Evolutionary conservation across 2,888 invertebrate species (phyloP).

Genomic region (Lycophotia porphyrea): DNA sequence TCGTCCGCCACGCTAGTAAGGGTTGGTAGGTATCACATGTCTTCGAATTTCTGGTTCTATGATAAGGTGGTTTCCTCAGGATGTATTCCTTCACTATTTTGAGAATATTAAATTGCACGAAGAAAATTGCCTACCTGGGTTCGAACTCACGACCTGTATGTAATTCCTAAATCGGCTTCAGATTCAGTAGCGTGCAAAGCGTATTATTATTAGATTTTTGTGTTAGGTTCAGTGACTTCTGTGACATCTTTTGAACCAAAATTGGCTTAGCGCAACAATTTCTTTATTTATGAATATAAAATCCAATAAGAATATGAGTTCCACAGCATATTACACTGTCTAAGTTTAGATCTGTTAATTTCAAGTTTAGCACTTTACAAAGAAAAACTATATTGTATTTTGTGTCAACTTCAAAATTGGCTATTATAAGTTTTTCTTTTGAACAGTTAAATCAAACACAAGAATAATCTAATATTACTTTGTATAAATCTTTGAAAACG

Average conservation of each 20-base stretch:
- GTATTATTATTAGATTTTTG: not conserved
- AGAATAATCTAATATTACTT: constrained; percentile 31
- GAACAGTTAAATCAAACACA: constrained; percentile 33
- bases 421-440: constrained; percentile 40
- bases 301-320: not conserved
- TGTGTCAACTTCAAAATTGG: constrained; percentile 46
- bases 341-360: constrained; percentile 26
- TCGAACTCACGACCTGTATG: not conserved
- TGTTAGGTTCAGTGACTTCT: not conserved
- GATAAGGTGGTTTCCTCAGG: not conserved
- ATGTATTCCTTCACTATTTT: not conserved
- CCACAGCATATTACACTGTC: constrained; percentile 13
- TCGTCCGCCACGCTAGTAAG: not conserved
- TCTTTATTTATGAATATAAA: not conserved
- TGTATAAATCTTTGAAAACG: not conserved
- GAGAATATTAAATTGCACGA: not conserved
- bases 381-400: constrained; percentile 40
- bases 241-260: not conserved
- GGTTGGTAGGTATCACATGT: not conserved
- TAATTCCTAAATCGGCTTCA: not conserved
- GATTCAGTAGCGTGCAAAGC: not conserved
- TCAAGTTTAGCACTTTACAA: constrained; percentile 31
- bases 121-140: not conserved
- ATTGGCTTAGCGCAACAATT: not conserved
- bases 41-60: not conserved